Conservation (phyloP, 2,888 invertebrate species). For the Atethmia centrago region DNA sequence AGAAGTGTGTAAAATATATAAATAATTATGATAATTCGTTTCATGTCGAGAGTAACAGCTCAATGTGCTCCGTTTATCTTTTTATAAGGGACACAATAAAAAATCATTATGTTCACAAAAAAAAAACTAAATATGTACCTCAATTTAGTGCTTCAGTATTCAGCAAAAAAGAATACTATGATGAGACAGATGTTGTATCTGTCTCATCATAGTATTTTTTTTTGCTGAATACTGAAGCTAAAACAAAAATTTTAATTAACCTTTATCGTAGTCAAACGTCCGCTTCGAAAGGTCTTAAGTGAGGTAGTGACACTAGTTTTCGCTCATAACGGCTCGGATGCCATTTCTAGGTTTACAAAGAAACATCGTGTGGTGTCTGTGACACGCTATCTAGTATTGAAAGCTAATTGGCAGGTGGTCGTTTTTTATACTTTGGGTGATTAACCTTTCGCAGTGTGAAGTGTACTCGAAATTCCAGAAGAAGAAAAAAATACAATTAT, state of each 20-base stretch:
- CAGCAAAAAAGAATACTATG: too few species aligned
- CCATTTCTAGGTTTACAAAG: constrained; percentile 67
- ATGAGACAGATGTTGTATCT: too few species aligned
- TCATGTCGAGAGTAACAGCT: constrained; percentile 26
- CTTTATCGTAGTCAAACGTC: constrained; percentile 35
- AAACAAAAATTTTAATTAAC: constrained; percentile 59
- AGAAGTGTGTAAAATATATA: too few species aligned
- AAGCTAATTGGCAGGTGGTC: constrained; percentile 71
- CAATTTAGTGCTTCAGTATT: too few species aligned
- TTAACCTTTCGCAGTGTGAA: constrained; percentile 72
- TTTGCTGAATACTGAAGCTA: too few species aligned
- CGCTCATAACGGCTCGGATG: constrained; percentile 54
- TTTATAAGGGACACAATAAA: constrained; percentile 4
- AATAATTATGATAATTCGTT: constrained; percentile 33
- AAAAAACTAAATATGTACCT: constrained; percentile 25
- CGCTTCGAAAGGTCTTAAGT: constrained; percentile 42
- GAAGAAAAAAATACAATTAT: constrained; percentile 52
- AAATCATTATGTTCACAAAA: constrained; percentile 3
- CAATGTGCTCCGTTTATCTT: constrained; percentile 27
- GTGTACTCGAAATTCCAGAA: constrained; percentile 53
- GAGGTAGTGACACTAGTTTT: constrained; percentile 60
- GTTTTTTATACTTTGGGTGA: constrained; percentile 66
- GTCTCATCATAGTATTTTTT: too few species aligned
- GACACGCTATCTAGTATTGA: constrained; percentile 66
- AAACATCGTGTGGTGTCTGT: constrained; percentile 52